These are phyloP conservation scores for Colostygia pectinataria DNA, from an alignment of 2,888 invertebrate genomes.

Conservation along the genomic window DNA sequence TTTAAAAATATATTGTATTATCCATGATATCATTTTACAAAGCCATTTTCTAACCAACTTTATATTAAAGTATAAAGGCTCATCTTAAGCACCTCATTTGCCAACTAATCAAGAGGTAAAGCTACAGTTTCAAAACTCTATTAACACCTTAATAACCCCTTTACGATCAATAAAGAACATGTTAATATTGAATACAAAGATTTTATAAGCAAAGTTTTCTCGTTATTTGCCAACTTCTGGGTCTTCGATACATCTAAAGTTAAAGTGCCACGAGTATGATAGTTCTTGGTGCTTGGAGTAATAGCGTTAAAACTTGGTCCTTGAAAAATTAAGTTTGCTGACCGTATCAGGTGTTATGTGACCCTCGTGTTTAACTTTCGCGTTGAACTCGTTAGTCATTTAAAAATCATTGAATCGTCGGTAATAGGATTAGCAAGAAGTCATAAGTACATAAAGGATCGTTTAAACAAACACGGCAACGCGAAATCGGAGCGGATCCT, in stretches of 20 bases:
- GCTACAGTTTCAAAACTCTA: constrained; percentile 45
- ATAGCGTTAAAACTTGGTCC: constrained; percentile 28
- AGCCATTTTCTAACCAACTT: background rate
- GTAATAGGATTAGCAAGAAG: no score
- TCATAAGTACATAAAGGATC: no score
- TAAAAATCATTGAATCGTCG: no score
- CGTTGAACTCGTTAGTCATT: no score
- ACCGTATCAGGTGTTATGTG: background rate
- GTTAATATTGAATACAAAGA: constrained; percentile 74
- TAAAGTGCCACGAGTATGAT: constrained; percentile 32
- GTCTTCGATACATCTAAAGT: constrained; percentile 47
- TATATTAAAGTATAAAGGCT: background rate
- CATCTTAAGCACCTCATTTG: constrained; percentile 33
- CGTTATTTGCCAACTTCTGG: constrained; percentile 56
- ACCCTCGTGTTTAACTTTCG: no score
- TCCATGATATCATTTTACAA: background rate
- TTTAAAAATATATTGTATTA: no score
- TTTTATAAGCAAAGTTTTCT: constrained; percentile 73
- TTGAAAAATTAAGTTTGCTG: constrained; percentile 16
- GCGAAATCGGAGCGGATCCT: no score
- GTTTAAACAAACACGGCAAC: no score
- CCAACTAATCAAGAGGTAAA: constrained; percentile 45
- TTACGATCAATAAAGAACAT: constrained; percentile 67
- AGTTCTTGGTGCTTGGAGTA: constrained; percentile 30
- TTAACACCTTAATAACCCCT: constrained; percentile 58